Evolutionary conservation across 2,113 vertebrate species (phyloP), one percentile per base, ranked within the genome.

Genomic region (Microtus pennsylvanicus): DNA sequence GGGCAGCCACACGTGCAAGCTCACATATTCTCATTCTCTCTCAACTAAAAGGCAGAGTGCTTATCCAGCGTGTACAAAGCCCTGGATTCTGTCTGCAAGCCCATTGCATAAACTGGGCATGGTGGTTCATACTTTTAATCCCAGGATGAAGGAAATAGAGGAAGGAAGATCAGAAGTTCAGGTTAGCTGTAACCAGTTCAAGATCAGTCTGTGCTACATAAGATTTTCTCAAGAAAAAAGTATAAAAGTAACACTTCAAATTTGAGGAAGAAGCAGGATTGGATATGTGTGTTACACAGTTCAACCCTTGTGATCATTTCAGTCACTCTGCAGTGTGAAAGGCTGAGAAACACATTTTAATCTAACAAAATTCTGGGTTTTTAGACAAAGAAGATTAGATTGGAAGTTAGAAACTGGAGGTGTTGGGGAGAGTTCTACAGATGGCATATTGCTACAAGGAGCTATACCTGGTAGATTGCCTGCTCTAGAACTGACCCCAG

Each of bases 161-260:
- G 69, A n/a, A 88, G 50, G 86, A 52, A 50, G 35, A 88, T 74
- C 67, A 87, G 83, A 50, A 70, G 65, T 70, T 87, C 30, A 70
- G 22, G 22, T 55, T 50, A 88, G 22, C 12, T 72, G 26, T 88
- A 55, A n/a, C 50, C 19, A 88, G 35, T 58, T 75, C 47, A 17
- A 58, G 87, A 52, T 38, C 69, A 30, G 22, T n/a, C 52, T 58
- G 35, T 58, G 35, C 69, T 28, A 55, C 7, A 17, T 72, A 70
- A 72, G 12, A 72, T 35, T 88, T 70, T 26, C 86, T 72, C 11
- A 72, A 87, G 47, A 70, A 69, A 85, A 67, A 35, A n/a, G 19
- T 13, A 33, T 30, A 69, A 70, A 87, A 45, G 7, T 22, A 42
- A n/a, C 33, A 1, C 50, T 45, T 42, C 13, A 50, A 9, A 30